Evolutionary conservation across 2,113 vertebrate species (phyloP), one percentile per base, ranked within the genome.

Genomic region (Pitta sordida): DNA sequence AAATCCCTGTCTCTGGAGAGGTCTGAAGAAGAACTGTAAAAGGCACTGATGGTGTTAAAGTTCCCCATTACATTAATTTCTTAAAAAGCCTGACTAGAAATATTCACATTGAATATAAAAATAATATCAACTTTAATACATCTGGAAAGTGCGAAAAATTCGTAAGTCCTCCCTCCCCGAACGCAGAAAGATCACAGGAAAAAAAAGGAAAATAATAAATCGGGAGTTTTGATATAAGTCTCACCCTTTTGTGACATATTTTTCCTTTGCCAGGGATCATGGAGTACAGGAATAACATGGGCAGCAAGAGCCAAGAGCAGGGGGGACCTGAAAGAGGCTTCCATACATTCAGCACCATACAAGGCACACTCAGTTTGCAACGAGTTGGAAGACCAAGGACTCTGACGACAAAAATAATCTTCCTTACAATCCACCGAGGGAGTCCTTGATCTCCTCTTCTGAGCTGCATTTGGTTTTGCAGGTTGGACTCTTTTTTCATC

Each of bases 101-200:
- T 97, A 96, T 98, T 98, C 98, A 98, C 98, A 98, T 97, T 98
- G 97, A 96, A 95, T 97, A 97, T 94, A 98, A 98, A 98, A 98
- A 98, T 97, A 97, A 83, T 24, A 94, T 95, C 67, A 96, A 98
- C 96, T 97, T 97, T 96, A 96, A 96, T 97, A 98, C 97, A 97
- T 97, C 96, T 91, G 95, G 88, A 98, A 98, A 98, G 98, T 98
- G 98, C 98, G 97, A 94, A 97, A 96, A 97, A 91, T 85, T 94
- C 22, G 2, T 95, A 95, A 89, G 67, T 94, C 94, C 94, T 93
- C 94, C 92, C 94, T 90, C 90, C 90, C 88, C n/a, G 2, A 94
- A 91, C 87, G 91, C 8, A 64, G 84, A 96, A 95, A 97, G 93
- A 95, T 95, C 88, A 91, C 67, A 88, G 90, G 91, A 91, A 93